These are phyloP conservation scores for Luscinia megarhynchos DNA, from an alignment of 2,797 vertebrate species.

Conservation along the genomic window DNA sequence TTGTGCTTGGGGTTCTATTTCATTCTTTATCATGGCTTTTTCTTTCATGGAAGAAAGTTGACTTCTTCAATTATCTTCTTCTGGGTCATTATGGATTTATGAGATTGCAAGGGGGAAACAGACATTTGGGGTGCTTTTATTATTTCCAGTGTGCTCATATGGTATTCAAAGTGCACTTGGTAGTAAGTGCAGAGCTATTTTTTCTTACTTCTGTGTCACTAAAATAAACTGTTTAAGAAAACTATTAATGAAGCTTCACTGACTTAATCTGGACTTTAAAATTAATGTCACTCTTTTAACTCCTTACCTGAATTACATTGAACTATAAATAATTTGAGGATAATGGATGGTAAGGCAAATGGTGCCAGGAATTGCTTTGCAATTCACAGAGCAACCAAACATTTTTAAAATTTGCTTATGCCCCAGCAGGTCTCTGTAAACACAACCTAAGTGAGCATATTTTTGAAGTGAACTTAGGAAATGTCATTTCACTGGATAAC, in stretches of 20 bases:
- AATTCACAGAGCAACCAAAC: neutral
- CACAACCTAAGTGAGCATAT: neutral
- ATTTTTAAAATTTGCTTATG: constrained; percentile 4
- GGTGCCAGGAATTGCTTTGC: neutral
- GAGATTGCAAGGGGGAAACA: neutral
- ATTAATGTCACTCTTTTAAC: neutral
- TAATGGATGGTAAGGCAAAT: neutral
- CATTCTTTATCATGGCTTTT: neutral
- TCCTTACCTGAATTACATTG: neutral
- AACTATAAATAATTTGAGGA: neutral
- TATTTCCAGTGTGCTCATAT: neutral
- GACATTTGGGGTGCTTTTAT: neutral
- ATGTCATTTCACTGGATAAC: neutral
- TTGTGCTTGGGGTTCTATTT: neutral
- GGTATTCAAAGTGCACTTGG: neutral
- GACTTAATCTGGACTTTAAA: neutral
- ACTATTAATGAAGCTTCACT: neutral
- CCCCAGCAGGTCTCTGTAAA: constrained; percentile 7
- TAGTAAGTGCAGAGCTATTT: neutral
- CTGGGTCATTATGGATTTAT: neutral
- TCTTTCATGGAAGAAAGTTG: neutral
- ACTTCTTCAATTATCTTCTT: neutral
- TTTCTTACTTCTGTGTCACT: neutral
- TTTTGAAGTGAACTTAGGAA: neutral
- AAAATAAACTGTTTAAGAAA: neutral